These are phyloP conservation scores for Typhlichthys eigenmanni DNA, from an alignment of 2,797 vertebrate species.

Conservation along the genomic window DNA sequence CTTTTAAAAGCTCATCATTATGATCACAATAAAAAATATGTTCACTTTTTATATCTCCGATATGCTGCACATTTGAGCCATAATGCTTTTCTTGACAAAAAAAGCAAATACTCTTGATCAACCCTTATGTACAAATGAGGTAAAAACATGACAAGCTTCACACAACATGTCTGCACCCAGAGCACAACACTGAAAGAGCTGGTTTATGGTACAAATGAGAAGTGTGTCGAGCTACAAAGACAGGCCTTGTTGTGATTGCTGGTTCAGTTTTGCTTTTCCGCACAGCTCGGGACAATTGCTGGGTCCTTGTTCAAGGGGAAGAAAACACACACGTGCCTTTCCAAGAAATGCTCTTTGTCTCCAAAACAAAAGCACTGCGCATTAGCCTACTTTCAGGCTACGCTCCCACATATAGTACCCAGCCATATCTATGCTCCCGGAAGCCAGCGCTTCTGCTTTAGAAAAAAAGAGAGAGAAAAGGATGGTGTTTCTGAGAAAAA, in stretches of 20 bases:
- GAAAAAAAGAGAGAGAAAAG: constrained; percentile 13
- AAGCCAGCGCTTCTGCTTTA: neutral
- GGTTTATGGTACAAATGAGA: constrained; percentile 68
- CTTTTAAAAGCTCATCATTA: constrained; percentile 67
- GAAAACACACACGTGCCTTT: constrained; percentile 30
- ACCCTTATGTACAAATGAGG: constrained; percentile 79
- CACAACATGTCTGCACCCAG: constrained; percentile 73
- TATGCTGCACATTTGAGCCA: constrained; percentile 55
- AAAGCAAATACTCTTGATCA: constrained; percentile 35
- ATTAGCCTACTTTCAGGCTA: neutral
- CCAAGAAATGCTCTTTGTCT: constrained; percentile 34
- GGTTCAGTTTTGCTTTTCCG: neutral
- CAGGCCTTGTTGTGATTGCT: neutral
- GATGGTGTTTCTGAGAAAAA: constrained; percentile 56
- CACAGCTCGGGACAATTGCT: constrained; percentile 6
- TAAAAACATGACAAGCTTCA: constrained; percentile 72
- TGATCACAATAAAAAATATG: constrained; percentile 64
- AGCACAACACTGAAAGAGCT: constrained; percentile 73
- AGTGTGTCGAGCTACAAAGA: constrained; percentile 21
- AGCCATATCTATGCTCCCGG: too few relatives aligned
- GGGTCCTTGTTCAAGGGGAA: constrained; percentile 8
- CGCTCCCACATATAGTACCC: neutral
- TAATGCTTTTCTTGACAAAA: constrained; percentile 48
- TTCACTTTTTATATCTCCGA: constrained; percentile 48
- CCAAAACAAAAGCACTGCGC: constrained; percentile 7